Evolutionary conservation across 2,113 vertebrate genomes (phyloP), one percentile per base, ranked within the genome.

Genomic region (Pomatostomus ruficeps): DNA sequence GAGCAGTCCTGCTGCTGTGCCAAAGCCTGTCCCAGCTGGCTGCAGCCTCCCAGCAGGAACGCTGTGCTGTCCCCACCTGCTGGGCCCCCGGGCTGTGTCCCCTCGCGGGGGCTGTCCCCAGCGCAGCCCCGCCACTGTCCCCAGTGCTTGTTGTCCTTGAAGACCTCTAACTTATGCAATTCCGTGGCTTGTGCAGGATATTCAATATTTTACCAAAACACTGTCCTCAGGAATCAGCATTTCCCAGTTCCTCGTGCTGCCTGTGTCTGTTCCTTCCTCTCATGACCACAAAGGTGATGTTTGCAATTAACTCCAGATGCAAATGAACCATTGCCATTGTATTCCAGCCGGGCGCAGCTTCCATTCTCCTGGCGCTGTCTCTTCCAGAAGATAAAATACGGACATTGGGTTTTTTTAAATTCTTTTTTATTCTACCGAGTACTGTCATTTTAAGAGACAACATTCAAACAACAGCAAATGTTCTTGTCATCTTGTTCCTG

Each of bases 141-240:
- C 89, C 48, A 3, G 61, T 54, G 82, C 17, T 55, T 15, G 35
- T 85, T 90, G 36, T 58, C 58, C 90, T 57, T 67, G 81, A 91
- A 91, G 89, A 88, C 52, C 11, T 58, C 43, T 70, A 73, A 91
- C 91, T 96, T 91, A 96, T 93, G 95, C 92, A 94, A 95, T 95
- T 91, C 88, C 54, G 45, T 57, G 76, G 86, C 82, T 86, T 73
- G 68, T 76, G 67, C 65, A 71, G 92, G 61, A 85, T 88, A 65
- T 21, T 68, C 62, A 65, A 7, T 74, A 68, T 38, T 82, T 65
- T 91, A 93, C 95, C 92, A 94, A 96, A 96, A 93, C 31, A 42
- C 9, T 35, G 90, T 88, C 93, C 92, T 97, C 94, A 83, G 93
- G 89, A 92, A 89, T 66, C 92, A 70, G 42, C 70, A 4, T 73